Conservation (phyloP, 2,113 vertebrate species). For the Megaleporinus macrocephalus region DNA sequence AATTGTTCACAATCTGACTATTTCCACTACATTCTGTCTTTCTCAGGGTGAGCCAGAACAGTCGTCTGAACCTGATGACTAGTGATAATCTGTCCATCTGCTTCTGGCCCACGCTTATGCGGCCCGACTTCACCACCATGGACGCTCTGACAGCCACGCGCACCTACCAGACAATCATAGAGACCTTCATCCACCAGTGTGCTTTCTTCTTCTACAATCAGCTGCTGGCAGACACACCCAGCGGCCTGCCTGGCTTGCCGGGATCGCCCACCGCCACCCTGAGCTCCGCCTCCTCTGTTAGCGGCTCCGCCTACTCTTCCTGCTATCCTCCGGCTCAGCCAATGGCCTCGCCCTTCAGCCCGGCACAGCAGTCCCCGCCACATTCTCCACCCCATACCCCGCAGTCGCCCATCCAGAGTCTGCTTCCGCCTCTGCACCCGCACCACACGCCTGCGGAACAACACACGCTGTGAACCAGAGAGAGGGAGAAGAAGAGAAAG, state of each 20-base stretch:
- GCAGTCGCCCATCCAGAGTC: slow-evolving; percentile 81
- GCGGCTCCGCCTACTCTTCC: slow-evolving; percentile 70
- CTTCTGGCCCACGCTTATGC: slow-evolving; percentile 95
- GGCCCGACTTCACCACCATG: slow-evolving; percentile 94
- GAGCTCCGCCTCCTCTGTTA: slow-evolving; percentile 56
- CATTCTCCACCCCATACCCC: slow-evolving; percentile 84
- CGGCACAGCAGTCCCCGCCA: slow-evolving; percentile 74
- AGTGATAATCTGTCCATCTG: slow-evolving; percentile 97
- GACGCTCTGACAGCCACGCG: slow-evolving; percentile 92
- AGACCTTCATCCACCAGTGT: slow-evolving; percentile 95
- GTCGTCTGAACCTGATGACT: slow-evolving; percentile 92
- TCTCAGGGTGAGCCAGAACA: slow-evolving; percentile 89
- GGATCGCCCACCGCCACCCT: slow-evolving; percentile 58
- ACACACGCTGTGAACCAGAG: slow-evolving; percentile 83
- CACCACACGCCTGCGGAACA: slow-evolving; percentile 83
- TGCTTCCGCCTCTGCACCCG: slow-evolving; percentile 79
- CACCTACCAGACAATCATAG: slow-evolving; percentile 96
- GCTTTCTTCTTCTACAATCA: slow-evolving; percentile 92
- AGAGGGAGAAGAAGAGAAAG: slow-evolving; percentile 2
- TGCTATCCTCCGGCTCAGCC: slow-evolving; percentile 71
- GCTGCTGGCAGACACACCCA: slow-evolving; percentile 65
- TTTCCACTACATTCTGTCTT: neutral
- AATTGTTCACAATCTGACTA: no score
- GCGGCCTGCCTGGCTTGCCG: slow-evolving; percentile 24
- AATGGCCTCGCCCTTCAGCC: slow-evolving; percentile 72